phyloP scores from a whole-genome alignment of 2,113 vertebrate genomes.

The Sorex araneus region DNA sequence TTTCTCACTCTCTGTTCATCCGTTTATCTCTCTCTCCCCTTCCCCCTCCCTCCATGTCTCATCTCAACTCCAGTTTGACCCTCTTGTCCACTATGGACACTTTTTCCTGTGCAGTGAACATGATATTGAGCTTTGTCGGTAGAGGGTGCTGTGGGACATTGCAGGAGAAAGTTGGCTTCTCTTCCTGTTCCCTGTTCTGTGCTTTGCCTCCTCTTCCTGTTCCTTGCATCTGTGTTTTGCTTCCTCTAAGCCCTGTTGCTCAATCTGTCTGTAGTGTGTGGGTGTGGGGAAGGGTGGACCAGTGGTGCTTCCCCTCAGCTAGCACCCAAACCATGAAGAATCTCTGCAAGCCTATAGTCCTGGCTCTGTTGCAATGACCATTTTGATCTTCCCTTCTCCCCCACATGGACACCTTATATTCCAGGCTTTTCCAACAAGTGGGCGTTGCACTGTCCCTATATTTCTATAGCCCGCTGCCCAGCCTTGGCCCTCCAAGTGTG shows the following conservation, averaged over 20 bases:
- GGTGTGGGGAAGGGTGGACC: neutral
- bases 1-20: neutral
- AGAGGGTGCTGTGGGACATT: conserved; percentile 78
- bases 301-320: neutral
- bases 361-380: neutral
- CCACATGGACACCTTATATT: neutral
- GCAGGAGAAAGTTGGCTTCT: neutral
- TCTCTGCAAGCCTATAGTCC: neutral
- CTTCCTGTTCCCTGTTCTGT: neutral
- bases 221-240: neutral
- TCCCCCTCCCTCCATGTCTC: neutral
- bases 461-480: neutral
- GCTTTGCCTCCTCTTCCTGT: neutral
- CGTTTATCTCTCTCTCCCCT: neutral
- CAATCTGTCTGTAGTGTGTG: neutral
- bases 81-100: neutral
- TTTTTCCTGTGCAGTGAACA: neutral
- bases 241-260: conserved; percentile 4
- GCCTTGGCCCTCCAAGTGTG: neutral
- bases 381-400: neutral
- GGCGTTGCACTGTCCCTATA: neutral
- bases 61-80: neutral
- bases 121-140: conserved; percentile 22
- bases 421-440: neutral
- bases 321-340: neutral